Base-by-base conservation (phyloP, 2,888 invertebrate genomes). In the Hymenopus coronatus region DNA sequence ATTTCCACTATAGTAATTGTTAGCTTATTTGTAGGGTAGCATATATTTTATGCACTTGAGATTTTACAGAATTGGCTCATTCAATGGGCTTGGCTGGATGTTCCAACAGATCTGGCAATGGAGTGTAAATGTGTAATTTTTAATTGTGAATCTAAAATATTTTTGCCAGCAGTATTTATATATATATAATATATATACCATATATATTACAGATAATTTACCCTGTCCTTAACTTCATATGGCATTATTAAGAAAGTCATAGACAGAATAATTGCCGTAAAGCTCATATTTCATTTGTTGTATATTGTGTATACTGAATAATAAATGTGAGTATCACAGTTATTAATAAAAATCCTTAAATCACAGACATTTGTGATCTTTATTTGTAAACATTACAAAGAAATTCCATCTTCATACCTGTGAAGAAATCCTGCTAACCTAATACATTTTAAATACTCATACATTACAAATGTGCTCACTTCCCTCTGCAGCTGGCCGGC, bases 161-260 rank as follows among this genome's bases (percentile, higher is more conserved):
- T 87, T 87, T 87, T 87, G 87, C 87, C 87, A 87, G 87, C 87
- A 82, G 87, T 87, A 87, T 87, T 87, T 87, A 87, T 87, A 87
- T 87, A 87, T 28, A 86, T 87, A 87, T 84, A 84, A 86, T 87
- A 87, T 84, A 84, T 84, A 84, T 70, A 70, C 25, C 33, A 87
- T 28, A 84, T 46, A 84, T 88, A 84, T 83, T 88, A 83, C 83
- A 83, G 84, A 84, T 83, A 83, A 27, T 70, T 82, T 88, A 30
- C 46, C 83, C 28, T 54, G 30, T 82, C 70, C 54, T 46, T 70
- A 70, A 20, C 20, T 88, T 28, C 83, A 70, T 84, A 84, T 83
- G 83, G 88, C 84, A 83, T 83, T 54, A 88, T 46, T 88, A 54
- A 83, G 84, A 83, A 88, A 83, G 54, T 83, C 83, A 54, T 54